phyloP scores from a whole-genome alignment of 2,888 invertebrate species.

The Coenonympha arcania region DNA sequence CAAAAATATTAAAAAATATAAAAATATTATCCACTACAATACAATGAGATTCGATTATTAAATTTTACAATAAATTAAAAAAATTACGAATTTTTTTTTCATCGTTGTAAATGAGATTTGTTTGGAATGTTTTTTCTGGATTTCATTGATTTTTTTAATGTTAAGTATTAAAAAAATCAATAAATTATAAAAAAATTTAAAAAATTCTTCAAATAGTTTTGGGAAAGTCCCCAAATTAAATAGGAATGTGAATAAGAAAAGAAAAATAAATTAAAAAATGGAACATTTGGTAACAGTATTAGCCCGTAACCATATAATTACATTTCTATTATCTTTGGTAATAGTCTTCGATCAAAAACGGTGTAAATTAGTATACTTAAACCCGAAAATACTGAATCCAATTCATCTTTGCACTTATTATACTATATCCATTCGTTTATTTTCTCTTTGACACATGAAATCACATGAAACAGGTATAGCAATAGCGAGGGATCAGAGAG shows the following conservation, averaged over 20 bases:
- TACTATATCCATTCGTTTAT: too few species aligned
- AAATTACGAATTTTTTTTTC: not conserved
- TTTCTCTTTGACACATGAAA: too few species aligned
- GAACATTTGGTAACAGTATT: not conserved
- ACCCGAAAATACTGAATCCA: too few species aligned
- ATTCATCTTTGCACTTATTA: too few species aligned
- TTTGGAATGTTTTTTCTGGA: constrained; percentile 7
- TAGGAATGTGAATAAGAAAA: not conserved
- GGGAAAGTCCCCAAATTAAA: not conserved
- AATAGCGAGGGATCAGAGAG: too few species aligned
- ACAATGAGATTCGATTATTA: constrained; percentile 15
- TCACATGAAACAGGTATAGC: too few species aligned
- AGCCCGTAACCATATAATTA: constrained; percentile 11
- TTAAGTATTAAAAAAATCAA: too few species aligned
- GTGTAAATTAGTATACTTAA: too few species aligned
- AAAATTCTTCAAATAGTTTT: too few species aligned
- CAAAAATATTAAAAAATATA: not conserved
- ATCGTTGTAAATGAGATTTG: constrained; percentile 9
- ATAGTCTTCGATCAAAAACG: constrained; percentile 13
- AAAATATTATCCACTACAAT: constrained; percentile 5
- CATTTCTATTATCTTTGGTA: constrained; percentile 23
- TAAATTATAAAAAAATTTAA: too few species aligned
- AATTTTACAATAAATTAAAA: not conserved
- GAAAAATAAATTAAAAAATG: not conserved
- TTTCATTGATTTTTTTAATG: too few species aligned